Percentiles rank a stretch among this genome's conserved stretches.
Evolutionary conservation across 2,113 vertebrate species (phyloP).

Genomic region (Eudyptes chrysolophus): DNA sequence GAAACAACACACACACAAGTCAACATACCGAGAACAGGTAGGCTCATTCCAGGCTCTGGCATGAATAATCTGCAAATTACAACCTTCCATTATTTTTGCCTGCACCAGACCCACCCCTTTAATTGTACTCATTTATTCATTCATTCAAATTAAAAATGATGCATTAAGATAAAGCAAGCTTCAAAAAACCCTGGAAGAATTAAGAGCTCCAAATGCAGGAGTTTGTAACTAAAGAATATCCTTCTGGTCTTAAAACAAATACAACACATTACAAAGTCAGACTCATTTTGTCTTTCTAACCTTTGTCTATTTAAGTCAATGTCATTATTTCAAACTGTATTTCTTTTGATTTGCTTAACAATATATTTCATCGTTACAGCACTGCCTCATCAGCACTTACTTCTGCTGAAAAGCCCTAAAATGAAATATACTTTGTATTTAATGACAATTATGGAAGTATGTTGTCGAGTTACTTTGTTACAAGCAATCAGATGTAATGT

Average conservation of each 20-base stretch:
- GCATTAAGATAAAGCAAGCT: background rate
- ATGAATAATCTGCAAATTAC: slow-evolving; percentile 28
- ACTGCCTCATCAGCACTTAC: background rate
- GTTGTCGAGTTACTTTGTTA: background rate
- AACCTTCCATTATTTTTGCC: background rate
- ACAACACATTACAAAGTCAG: background rate
- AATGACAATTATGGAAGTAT: background rate
- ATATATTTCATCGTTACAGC: background rate
- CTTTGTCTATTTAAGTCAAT: background rate
- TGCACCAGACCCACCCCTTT: background rate
- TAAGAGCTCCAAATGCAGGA: background rate
- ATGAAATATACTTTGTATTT: background rate
- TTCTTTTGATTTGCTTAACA: background rate
- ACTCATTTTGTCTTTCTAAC: background rate
- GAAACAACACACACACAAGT: background rate
- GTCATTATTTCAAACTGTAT: background rate
- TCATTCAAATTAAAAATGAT: background rate
- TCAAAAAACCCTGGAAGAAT: background rate
- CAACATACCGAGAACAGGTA: slow-evolving; percentile 16
- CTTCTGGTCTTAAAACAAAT: background rate
- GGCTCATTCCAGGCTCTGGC: background rate
- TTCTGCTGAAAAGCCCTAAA: background rate
- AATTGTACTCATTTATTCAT: slow-evolving; percentile 11
- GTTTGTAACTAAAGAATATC: background rate
- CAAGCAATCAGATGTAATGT: background rate